Evolutionary conservation across 2,888 invertebrate species (phyloP).

Genomic region (Amitus sp.): DNA sequence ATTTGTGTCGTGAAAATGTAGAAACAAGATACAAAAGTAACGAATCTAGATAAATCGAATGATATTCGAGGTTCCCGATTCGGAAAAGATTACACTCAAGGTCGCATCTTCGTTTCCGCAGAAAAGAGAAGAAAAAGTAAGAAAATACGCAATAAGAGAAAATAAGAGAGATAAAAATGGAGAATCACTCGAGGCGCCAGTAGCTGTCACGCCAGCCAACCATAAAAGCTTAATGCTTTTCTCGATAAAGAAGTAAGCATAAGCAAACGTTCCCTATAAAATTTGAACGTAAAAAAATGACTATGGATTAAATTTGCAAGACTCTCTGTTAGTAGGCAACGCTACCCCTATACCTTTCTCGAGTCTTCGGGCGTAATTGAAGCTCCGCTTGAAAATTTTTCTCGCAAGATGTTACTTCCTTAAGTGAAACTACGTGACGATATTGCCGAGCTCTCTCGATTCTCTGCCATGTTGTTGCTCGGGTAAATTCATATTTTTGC

Average conservation of each 20-base stretch:
- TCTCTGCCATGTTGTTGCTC: background rate
- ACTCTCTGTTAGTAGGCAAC: background rate
- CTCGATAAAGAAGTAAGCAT: constrained; percentile 1
- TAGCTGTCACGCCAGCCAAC: background rate
- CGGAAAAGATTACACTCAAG: background rate
- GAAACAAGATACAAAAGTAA: too few relatives aligned
- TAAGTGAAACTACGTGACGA: background rate
- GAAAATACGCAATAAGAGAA: too few relatives aligned
- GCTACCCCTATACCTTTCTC: background rate
- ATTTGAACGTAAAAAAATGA: background rate
- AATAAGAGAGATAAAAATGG: too few relatives aligned
- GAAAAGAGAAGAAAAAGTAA: background rate
- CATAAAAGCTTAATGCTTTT: background rate
- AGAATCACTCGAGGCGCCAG: background rate
- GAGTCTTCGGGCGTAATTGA: background rate
- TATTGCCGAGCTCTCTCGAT: background rate
- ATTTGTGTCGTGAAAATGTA: too few relatives aligned
- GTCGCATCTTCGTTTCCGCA: background rate
- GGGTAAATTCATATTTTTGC: too few relatives aligned
- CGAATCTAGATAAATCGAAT: background rate
- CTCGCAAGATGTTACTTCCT: background rate
- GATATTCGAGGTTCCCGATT: background rate
- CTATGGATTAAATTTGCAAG: background rate
- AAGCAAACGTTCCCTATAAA: background rate
- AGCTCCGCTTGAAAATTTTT: background rate